Evolutionary conservation across 2,113 vertebrate species (phyloP).

Genomic region (Ophiodon elongatus): DNA sequence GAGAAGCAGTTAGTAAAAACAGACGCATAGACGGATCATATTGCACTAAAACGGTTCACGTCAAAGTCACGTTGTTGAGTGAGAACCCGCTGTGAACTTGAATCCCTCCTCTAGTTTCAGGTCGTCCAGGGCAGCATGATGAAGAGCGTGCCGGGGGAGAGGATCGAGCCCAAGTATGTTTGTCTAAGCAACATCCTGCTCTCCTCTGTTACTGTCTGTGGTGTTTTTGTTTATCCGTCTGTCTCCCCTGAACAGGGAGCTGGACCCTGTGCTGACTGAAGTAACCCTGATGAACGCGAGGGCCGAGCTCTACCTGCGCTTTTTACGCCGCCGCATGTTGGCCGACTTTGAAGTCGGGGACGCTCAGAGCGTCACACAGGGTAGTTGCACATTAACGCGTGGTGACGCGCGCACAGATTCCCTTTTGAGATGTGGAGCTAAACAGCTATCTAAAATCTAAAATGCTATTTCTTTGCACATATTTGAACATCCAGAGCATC

Average conservation of each 20-base stretch:
- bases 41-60: no score
- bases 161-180: constrained; percentile 92
- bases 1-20: neutral
- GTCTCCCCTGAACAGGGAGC: constrained; percentile 84
- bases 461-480: neutral
- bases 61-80: neutral
- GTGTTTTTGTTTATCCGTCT: constrained; percentile 6
- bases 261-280: constrained; percentile 94
- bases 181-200: neutral
- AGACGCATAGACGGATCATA: neutral
- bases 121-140: constrained; percentile 95
- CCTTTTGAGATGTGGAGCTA: neutral
- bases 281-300: constrained; percentile 98
- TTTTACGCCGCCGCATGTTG: constrained; percentile 91
- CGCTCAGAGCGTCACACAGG: constrained; percentile 91
- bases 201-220: neutral
- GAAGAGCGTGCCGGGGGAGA: constrained; percentile 89
- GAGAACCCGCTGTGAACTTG: constrained; percentile 1
- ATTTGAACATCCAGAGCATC: constrained; percentile 87
- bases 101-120: constrained; percentile 89
- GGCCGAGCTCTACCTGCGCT: constrained; percentile 95
- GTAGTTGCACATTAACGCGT: constrained; percentile 74
- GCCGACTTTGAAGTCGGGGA: constrained; percentile 97
- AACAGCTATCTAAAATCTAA: neutral
- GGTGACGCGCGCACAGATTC: neutral